phyloP scores from a whole-genome alignment of 2,113 vertebrate genomes.

The Corydoras maculifer region DNA sequence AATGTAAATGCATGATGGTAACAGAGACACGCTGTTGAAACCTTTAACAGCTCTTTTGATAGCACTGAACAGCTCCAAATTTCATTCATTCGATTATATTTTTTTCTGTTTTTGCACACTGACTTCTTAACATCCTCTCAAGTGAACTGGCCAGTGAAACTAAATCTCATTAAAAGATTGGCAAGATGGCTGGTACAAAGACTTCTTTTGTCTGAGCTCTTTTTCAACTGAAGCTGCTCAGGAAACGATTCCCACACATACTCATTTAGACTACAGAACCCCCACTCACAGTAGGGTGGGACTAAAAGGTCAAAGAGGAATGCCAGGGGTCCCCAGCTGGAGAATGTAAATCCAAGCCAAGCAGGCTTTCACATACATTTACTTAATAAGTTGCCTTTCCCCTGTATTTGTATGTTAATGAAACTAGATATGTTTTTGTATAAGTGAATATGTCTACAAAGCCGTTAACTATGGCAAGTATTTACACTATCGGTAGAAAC shows the following conservation, averaged over 20 bases:
- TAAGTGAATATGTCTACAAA: too few relatives aligned
- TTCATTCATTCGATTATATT: too few relatives aligned
- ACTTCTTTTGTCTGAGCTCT: slow-evolving; percentile 32
- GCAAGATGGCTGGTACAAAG: slow-evolving; percentile 31
- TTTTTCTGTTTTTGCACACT: neutral
- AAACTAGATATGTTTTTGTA: too few relatives aligned
- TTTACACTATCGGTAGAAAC: too few relatives aligned
- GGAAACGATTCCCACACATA: slow-evolving; percentile 38
- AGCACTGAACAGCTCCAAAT: too few relatives aligned
- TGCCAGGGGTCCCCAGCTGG: slow-evolving; percentile 41
- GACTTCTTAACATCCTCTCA: slow-evolving; percentile 8
- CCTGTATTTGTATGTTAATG: neutral
- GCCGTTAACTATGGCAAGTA: too few relatives aligned
- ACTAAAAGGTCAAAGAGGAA: slow-evolving; percentile 35
- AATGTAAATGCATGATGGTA: too few relatives aligned
- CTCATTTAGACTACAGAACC: neutral
- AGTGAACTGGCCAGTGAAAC: slow-evolving; percentile 35
- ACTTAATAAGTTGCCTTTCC: slow-evolving; percentile 26
- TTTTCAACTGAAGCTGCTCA: slow-evolving; percentile 28
- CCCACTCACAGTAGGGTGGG: slow-evolving; percentile 13
- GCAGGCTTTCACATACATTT: slow-evolving; percentile 25
- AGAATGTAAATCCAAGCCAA: slow-evolving; percentile 39
- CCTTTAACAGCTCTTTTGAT: too few relatives aligned
- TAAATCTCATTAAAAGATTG: slow-evolving; percentile 15
- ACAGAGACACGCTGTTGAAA: too few relatives aligned